These are phyloP conservation scores for Tenthredo scrophulariae DNA, from an alignment of 2,888 invertebrate species.

Conservation along the genomic window DNA sequence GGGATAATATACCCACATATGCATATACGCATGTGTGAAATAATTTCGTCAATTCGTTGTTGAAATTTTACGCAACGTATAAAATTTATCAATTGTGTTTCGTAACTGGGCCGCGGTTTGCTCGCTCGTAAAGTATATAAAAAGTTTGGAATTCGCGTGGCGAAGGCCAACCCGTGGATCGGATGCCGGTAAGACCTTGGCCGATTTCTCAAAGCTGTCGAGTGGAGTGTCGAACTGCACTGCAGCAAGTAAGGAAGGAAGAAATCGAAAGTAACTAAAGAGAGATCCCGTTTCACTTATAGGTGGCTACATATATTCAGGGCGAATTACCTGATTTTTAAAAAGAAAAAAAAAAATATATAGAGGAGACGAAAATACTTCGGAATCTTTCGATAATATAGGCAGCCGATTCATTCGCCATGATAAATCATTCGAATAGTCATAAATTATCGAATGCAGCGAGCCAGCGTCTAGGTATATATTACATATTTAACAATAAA, in stretches of 20 bases:
- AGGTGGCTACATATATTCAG: not conserved
- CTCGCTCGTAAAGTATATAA: not conserved
- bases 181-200: conserved; percentile 28
- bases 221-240: conserved; percentile 18
- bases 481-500: not conserved
- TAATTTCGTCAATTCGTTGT: not conserved
- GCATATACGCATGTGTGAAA: not conserved
- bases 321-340: not conserved
- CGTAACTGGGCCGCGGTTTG: conserved; percentile 20
- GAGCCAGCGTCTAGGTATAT: not conserved
- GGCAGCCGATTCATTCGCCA: not conserved
- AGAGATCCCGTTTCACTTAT: conserved; percentile 24
- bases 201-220: conserved; percentile 38
- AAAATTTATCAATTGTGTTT: not conserved
- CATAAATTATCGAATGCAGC: not conserved
- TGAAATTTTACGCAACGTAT: not conserved
- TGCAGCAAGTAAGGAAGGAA: not conserved
- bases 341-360: not conserved
- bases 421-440: not conserved
- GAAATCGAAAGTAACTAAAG: conserved; percentile 20
- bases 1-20: not conserved
- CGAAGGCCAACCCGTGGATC: conserved; percentile 31
- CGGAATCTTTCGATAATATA: conserved; percentile 15
- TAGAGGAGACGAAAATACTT: not conserved
- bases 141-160: conserved; percentile 30